phyloP scores from a whole-genome alignment of 2,888 invertebrate genomes.

The Campoplex nolae region DNA sequence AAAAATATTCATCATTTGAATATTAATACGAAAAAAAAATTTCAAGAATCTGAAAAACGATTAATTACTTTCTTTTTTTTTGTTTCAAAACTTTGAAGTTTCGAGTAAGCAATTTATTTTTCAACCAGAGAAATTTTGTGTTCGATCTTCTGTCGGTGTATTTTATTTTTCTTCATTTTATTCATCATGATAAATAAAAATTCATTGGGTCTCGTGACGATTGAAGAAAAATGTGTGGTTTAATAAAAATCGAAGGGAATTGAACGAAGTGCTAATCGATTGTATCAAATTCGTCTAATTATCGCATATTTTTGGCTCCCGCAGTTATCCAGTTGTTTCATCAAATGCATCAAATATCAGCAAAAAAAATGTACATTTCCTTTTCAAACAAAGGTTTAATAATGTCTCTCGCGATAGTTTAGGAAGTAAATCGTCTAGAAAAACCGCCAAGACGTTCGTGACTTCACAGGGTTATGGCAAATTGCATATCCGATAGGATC shows the following conservation, averaged over 20 bases:
- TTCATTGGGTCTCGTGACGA: neutral
- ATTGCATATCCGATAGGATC: conserved; percentile 2
- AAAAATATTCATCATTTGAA: neutral
- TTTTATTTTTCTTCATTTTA: neutral
- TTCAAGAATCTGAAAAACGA: neutral
- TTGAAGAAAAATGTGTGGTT: neutral
- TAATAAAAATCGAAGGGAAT: neutral
- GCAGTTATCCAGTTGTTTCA: no score
- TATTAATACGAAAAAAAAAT: neutral
- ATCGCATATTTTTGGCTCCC: no score
- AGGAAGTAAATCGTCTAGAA: neutral
- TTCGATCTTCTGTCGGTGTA: neutral
- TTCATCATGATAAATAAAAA: neutral
- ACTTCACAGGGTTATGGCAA: conserved; percentile 6
- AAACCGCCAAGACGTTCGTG: neutral
- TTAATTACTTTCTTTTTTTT: neutral
- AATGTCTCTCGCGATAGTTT: neutral
- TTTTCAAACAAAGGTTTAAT: neutral
- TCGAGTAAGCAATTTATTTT: neutral
- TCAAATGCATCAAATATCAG: no score
- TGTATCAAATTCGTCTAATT: neutral
- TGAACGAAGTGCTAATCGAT: neutral
- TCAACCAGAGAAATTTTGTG: neutral
- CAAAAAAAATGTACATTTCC: neutral
- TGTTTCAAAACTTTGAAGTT: neutral